phyloP scores from a whole-genome alignment of 2,113 vertebrate species.

The Brachionichthys hirsutus region DNA sequence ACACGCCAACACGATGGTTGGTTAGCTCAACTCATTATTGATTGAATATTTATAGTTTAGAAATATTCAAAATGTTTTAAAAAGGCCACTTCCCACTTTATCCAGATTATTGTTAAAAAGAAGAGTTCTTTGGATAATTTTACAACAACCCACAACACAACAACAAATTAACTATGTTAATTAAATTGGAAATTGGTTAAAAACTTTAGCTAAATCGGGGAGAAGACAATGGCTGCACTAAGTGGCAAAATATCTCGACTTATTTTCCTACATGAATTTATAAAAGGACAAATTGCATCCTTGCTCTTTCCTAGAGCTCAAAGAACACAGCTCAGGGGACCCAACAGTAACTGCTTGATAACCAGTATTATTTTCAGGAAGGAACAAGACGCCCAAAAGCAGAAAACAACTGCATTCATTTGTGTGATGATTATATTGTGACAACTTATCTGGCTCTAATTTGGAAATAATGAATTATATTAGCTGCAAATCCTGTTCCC shows the following conservation, averaged over 20 bases:
- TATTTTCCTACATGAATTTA: not conserved
- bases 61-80: too few relatives aligned
- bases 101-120: too few relatives aligned
- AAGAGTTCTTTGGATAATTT: too few relatives aligned
- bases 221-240: too few relatives aligned
- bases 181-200: too few relatives aligned
- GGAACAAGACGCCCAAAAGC: slow-evolving; percentile 37
- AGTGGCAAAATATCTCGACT: not conserved
- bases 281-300: not conserved
- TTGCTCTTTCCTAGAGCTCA: slow-evolving; percentile 13
- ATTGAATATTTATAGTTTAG: too few relatives aligned
- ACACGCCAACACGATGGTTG: too few relatives aligned
- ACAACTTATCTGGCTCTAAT: slow-evolving; percentile 67
- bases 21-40: too few relatives aligned
- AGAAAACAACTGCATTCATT: slow-evolving; percentile 58
- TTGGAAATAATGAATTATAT: slow-evolving; percentile 75
- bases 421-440: slow-evolving; percentile 64
- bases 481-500: slow-evolving; percentile 67
- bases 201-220: too few relatives aligned
- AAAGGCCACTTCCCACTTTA: too few relatives aligned
- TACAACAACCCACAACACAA: too few relatives aligned
- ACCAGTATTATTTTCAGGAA: slow-evolving; percentile 12
- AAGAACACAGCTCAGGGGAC: slow-evolving; percentile 10
- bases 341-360: not conserved
- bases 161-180: too few relatives aligned